These are phyloP conservation scores for Platygyra sinensis DNA, from an alignment of 64 coral and sea anemone genomes.

Conservation along the genomic window DNA sequence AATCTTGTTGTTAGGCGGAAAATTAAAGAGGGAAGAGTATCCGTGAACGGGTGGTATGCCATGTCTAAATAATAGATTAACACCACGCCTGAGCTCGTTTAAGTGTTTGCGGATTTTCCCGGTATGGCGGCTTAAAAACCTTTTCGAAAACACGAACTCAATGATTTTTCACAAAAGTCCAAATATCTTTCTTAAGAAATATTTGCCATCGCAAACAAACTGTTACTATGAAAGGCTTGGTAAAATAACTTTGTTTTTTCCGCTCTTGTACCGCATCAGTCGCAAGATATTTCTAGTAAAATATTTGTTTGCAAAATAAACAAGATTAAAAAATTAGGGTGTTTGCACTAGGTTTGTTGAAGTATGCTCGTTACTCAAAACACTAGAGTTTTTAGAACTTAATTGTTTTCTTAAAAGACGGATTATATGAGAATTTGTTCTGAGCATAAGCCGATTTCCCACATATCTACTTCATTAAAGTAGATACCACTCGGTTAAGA, in stretches of 20 bases:
- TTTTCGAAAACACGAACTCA: conserved; percentile 4
- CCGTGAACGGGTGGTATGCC: neutral
- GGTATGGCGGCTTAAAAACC: neutral
- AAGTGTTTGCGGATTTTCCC: neutral
- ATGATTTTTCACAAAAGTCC: neutral
- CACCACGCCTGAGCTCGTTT: conserved; percentile 3
- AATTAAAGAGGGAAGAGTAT: neutral
- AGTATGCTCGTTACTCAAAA: neutral
- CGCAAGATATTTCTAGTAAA: neutral
- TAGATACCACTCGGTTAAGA: neutral
- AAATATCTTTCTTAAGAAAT: neutral
- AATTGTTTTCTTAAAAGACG: neutral
- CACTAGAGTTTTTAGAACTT: neutral
- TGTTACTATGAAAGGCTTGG: neutral
- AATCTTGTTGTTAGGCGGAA: neutral
- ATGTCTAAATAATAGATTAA: conserved; percentile 10
- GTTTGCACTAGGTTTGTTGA: neutral
- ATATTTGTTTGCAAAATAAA: neutral
- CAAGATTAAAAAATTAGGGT: neutral
- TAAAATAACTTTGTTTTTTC: neutral
- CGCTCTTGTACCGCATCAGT: neutral
- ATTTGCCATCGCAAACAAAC: neutral
- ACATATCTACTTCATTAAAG: neutral
- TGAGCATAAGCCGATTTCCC: neutral
- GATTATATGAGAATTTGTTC: neutral